Evolutionary conservation across 2,113 vertebrate species (phyloP).

Genomic region (Peucedramus taeniatus): DNA sequence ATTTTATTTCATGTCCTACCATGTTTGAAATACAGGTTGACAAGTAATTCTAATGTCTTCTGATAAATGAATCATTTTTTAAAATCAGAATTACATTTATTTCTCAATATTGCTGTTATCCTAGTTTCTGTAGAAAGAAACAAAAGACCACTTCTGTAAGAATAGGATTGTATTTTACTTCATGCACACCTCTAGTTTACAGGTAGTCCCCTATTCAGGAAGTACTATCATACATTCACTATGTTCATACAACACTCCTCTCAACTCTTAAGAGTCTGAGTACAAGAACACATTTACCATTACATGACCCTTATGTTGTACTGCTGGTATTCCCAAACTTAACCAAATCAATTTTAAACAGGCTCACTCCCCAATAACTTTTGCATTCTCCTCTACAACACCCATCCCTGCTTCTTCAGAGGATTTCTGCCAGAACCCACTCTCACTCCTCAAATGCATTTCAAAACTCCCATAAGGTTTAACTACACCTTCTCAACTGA

Average conservation of each 20-base stretch:
- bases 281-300: neutral
- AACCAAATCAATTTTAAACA: neutral
- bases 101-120: neutral
- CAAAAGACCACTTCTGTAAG: neutral
- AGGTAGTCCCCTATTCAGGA: neutral
- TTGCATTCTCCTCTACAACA: neutral
- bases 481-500: neutral
- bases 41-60: neutral
- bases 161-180: neutral
- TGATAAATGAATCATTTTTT: neutral
- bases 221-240: neutral
- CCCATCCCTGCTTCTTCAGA: neutral
- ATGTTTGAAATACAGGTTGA: neutral
- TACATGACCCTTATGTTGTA: neutral
- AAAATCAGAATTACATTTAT: neutral
- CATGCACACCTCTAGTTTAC: neutral
- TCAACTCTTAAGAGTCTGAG: neutral
- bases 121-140: neutral
- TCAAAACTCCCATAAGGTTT: neutral
- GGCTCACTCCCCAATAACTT: neutral
- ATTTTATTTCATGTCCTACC: neutral
- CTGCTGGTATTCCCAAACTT: neutral
- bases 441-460: neutral
- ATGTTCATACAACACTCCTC: neutral
- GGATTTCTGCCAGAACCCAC: neutral